Percentiles rank a stretch among this genome's conserved stretches.
These are phyloP conservation scores for Jaculus jaculus DNA, from an alignment of 2,113 vertebrate species.

Conservation along the genomic window DNA sequence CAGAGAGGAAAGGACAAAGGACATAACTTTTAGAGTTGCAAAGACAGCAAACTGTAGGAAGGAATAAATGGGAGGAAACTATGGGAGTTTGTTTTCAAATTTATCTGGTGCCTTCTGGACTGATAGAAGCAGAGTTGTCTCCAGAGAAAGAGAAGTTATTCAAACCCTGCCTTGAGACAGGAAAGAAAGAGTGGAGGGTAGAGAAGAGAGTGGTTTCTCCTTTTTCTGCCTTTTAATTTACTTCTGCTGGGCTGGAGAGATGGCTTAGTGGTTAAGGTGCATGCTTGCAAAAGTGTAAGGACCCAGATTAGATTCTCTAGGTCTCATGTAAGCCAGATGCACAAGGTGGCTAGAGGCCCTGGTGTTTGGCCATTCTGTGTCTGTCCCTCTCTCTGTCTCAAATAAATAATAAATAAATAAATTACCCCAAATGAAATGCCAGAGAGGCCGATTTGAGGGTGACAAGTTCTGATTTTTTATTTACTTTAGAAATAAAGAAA, in stretches of 20 bases:
- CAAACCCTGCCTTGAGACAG: background rate
- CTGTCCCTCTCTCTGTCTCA: too few relatives aligned
- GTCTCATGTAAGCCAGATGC: too few relatives aligned
- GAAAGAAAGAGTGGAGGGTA: too few relatives aligned
- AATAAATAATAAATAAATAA: too few relatives aligned
- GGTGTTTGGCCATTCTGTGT: too few relatives aligned
- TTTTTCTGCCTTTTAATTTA: background rate
- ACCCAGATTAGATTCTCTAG: too few relatives aligned
- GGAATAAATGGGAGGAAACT: background rate
- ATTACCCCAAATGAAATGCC: background rate
- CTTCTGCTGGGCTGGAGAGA: background rate
- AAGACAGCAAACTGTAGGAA: background rate
- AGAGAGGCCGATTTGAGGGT: background rate
- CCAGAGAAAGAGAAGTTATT: background rate
- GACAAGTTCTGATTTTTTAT: background rate
- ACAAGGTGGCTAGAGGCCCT: too few relatives aligned
- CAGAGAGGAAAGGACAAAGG: background rate
- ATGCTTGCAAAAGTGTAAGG: too few relatives aligned
- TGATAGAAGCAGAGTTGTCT: background rate
- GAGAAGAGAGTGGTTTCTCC: background rate
- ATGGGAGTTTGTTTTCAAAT: background rate
- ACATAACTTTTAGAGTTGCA: background rate
- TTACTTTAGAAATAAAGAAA: constrained; percentile 19
- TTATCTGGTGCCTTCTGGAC: background rate
- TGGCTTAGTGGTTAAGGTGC: background rate